Conservation (phyloP, 2,888 invertebrate species). For the Patella ulyssiponensis region DNA sequence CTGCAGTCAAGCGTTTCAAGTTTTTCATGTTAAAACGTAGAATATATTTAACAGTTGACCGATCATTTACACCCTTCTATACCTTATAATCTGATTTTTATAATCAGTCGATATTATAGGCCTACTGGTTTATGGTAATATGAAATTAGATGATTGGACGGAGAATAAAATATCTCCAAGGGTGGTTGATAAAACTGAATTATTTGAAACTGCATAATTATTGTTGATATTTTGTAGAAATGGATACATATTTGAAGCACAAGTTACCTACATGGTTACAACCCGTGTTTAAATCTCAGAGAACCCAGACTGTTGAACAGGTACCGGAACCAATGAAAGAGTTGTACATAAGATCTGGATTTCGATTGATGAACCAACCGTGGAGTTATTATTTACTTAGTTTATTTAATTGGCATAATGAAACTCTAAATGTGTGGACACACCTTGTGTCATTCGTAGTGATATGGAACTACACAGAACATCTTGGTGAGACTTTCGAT, state of each 20-base stretch:
- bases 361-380: not conserved
- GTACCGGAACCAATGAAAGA: not conserved
- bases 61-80: no score
- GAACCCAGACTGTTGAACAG: not conserved
- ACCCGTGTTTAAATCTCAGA: not conserved
- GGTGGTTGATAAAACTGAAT: no score
- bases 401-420: slow-evolving; percentile 11
- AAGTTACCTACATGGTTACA: not conserved
- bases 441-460: not conserved
- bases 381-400: slow-evolving; percentile 1
- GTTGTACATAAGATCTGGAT: not conserved
- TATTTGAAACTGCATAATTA: not conserved
- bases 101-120: no score
- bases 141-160: no score
- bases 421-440: not conserved
- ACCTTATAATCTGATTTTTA: no score
- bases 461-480: not conserved
- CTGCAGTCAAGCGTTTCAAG: no score
- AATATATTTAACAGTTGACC: no score
- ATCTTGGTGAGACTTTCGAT: not conserved
- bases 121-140: no score
- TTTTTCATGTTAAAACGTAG: no score
- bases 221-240: not conserved
- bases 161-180: no score
- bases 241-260: not conserved